Base-by-base conservation (phyloP, 2,113 vertebrate species). In the Ovis aries region DNA sequence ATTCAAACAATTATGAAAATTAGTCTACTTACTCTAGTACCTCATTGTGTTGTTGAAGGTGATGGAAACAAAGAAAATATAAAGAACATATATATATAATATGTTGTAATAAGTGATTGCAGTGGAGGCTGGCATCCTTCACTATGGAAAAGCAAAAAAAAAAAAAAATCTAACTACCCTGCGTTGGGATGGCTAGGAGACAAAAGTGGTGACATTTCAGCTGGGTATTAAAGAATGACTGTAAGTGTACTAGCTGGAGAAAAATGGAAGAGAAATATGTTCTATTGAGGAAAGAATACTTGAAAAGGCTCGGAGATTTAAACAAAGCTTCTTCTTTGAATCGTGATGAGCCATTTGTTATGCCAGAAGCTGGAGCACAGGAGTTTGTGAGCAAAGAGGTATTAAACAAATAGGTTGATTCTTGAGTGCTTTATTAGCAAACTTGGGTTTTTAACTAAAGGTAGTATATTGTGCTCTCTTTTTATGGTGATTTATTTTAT, bases 201-300 rank as follows among this genome's bases (percentile, higher is more conserved):
- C 33, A 74, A 52, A 12, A 31, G 9, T 43, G 29, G 59, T 85
- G 96, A 95, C 53, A 93, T 92, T 94, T 95, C 86, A 97, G 91
- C 94, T 95, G n/a, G 85, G 86, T 97, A 95, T 98, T 95, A 74
- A 90, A 97, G n/a, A 95, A 50, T 36, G 45, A 83, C 33, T 67
- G 1, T 48, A 91, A 45, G 2, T 80, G 3, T 43, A 59, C 40
- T 60, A 74, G 12, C 3, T 83, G 36, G 16, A 92, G 33, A 45
- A 67, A 31, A 45, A 31, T 36, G 1, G 27, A 80, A 59, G 40
- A 88, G 9, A 59, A 50, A 59, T 50, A 25, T 21, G 11, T 84
- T 25, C 57, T 36, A 17, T 23, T 78, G 3, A 55, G 21, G 67
- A 19, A 83, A 92, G 40, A 92, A 40, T 5, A 81, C 36, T 94